These are phyloP conservation scores for Aegotheles bennettii DNA, from an alignment of 2,113 vertebrate species.

Conservation along the genomic window DNA sequence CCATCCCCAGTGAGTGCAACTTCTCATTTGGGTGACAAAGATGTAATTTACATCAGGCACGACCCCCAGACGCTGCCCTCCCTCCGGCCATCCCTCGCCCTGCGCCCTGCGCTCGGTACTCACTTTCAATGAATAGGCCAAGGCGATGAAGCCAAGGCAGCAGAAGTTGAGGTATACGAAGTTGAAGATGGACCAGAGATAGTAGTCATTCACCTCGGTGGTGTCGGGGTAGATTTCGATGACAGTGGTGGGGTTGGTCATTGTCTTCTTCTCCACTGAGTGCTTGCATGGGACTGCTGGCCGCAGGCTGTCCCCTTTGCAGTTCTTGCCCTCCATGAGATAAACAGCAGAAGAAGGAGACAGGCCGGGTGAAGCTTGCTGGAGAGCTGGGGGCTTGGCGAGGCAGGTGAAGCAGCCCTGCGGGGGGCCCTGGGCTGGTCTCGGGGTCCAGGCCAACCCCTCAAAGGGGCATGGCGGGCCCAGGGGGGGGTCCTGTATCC, in stretches of 20 bases:
- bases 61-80: fast-evolving
- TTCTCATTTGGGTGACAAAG: background rate
- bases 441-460: conserved; percentile 74
- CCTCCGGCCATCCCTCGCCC: background rate
- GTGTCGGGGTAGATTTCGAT: conserved; percentile 78
- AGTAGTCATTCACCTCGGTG: conserved; percentile 80
- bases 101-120: background rate
- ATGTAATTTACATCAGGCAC: background rate
- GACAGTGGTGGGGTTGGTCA: conserved; percentile 73
- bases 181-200: conserved; percentile 86
- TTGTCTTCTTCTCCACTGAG: conserved; percentile 74
- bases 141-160: conserved; percentile 81
- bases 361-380: conserved; percentile 36
- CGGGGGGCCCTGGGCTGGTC: conserved; percentile 54
- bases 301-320: conserved; percentile 73
- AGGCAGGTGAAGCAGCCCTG: conserved; percentile 76
- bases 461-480: conserved; percentile 67
- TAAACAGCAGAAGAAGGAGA: conserved; percentile 69
- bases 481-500: conserved; percentile 72
- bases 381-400: conserved; percentile 69
- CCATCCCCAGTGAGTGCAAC: background rate
- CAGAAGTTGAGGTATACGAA: conserved; percentile 87
- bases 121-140: conserved; percentile 83
- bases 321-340: conserved; percentile 76
- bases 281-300: conserved; percentile 71